Evolutionary conservation across 2,888 invertebrate genomes (phyloP).

Genomic region (Pharmacophagus antenor): DNA sequence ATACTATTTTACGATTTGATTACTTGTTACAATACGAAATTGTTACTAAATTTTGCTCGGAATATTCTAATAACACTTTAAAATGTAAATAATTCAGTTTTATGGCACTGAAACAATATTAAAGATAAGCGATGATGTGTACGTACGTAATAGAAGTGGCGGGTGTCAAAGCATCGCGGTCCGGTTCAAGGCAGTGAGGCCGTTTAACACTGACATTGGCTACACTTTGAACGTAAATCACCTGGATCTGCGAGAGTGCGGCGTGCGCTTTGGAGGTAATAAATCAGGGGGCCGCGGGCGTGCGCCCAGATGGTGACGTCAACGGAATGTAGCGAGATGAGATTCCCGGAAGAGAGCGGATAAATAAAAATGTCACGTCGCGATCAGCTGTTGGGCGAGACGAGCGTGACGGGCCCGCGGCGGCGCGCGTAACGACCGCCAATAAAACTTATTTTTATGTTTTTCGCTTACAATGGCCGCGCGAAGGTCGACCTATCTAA

Average conservation of each 20-base stretch:
- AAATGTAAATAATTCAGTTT: too few relatives aligned
- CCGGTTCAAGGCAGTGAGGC: conserved; percentile 45
- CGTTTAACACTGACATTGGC: conserved; percentile 57
- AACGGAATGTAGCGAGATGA: conserved; percentile 74
- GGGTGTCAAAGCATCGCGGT: conserved; percentile 25
- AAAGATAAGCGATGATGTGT: background rate
- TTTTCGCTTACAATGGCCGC: conserved; percentile 81
- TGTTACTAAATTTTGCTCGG: too few relatives aligned
- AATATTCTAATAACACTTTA: too few relatives aligned
- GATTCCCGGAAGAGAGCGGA: conserved; percentile 79
- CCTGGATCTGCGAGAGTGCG: conserved; percentile 52
- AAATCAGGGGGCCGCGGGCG: conserved; percentile 69
- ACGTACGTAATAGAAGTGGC: background rate
- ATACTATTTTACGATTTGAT: too few relatives aligned
- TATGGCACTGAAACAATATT: background rate
- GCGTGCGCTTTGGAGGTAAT: conserved; percentile 64
- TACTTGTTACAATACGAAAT: too few relatives aligned
- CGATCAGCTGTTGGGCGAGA: conserved; percentile 76
- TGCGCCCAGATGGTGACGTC: conserved; percentile 76
- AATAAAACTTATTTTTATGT: conserved; percentile 82
- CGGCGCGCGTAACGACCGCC: conserved; percentile 80
- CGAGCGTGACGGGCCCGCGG: conserved; percentile 58
- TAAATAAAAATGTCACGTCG: conserved; percentile 82
- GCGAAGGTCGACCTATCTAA: conserved; percentile 81
- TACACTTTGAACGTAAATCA: conserved; percentile 57